These are phyloP conservation scores for Sinocyclocheilus anophthalmus DNA, from an alignment of 2,113 vertebrate species.

Conservation along the genomic window DNA sequence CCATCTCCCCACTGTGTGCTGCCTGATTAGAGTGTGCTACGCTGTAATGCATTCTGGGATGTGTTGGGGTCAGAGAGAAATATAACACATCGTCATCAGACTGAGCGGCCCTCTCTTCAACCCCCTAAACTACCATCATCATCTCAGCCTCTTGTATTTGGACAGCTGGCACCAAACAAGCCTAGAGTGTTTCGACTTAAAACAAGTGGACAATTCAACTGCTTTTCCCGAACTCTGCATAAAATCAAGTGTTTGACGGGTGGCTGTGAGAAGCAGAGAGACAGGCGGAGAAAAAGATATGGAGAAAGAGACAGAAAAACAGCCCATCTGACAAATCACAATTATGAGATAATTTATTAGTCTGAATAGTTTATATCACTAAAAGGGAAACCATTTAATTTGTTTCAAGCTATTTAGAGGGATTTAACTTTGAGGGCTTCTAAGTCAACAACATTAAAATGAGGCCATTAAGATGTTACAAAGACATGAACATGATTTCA, in stretches of 20 bases:
- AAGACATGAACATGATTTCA: neutral
- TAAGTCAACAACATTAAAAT: slow-evolving; percentile 17
- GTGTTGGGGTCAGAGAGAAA: slow-evolving; percentile 56
- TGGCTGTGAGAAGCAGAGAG: slow-evolving; percentile 34
- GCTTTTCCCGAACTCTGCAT: slow-evolving; percentile 62
- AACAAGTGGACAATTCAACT: slow-evolving; percentile 69
- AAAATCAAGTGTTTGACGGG: slow-evolving; percentile 56
- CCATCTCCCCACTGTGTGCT: slow-evolving; percentile 50
- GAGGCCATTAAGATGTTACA: neutral
- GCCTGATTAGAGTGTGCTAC: slow-evolving; percentile 33
- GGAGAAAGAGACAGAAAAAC: slow-evolving; percentile 17
- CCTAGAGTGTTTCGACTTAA: slow-evolving; percentile 60
- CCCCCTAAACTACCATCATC: slow-evolving; percentile 49
- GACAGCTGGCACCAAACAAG: slow-evolving; percentile 74
- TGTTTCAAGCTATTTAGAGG: slow-evolving; percentile 4
- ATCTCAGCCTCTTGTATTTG: slow-evolving; percentile 69
- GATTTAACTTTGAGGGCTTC: slow-evolving; percentile 16
- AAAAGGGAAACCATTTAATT: slow-evolving; percentile 4
- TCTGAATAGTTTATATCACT: neutral
- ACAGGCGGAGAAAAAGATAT: slow-evolving; percentile 27
- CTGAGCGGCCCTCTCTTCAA: slow-evolving; percentile 26
- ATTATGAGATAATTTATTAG: slow-evolving; percentile 22
- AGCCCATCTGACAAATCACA: slow-evolving; percentile 14
- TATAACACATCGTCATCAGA: slow-evolving; percentile 62
- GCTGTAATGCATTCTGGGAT: slow-evolving; percentile 59